Percentiles rank a stretch among this genome's conserved stretches.
Conservation (phyloP, 2,888 invertebrate species). For the Buathra laborator region DNA sequence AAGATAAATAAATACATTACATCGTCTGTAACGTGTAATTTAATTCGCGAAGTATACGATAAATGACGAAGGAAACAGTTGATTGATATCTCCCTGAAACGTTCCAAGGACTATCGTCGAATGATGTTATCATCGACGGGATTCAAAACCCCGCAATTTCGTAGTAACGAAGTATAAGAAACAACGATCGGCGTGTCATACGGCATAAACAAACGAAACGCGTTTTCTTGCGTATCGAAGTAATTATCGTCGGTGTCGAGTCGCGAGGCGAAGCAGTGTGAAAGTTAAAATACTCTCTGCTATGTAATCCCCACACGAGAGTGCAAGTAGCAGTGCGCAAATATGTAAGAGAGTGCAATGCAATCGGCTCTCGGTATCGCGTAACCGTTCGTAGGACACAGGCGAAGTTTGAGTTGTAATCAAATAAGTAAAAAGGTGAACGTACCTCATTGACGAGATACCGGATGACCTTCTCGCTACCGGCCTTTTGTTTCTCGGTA, state of each 20-base stretch:
- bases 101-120: not conserved
- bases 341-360: constrained; percentile 37
- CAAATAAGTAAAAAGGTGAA: constrained; percentile 59
- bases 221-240: not conserved
- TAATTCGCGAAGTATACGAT: not conserved
- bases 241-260: not conserved
- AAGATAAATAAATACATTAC: constrained; percentile 41
- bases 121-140: not conserved
- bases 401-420: constrained; percentile 26
- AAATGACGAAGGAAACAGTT: not conserved
- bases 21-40: not conserved
- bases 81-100: not conserved
- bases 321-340: constrained; percentile 3
- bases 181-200: not conserved
- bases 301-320: constrained; percentile 35
- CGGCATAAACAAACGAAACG: constrained; percentile 5
- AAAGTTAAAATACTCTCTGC: constrained; percentile 56
- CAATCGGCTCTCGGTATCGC: constrained; percentile 28
- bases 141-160: not conserved
- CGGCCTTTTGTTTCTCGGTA: constrained; percentile 88
- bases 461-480: constrained; percentile 89
- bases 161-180: not conserved
- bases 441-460: constrained; percentile 87
- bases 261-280: constrained; percentile 49
- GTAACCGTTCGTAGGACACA: constrained; percentile 46